These are phyloP conservation scores for Idaea biselata DNA, from an alignment of 2,888 invertebrate genomes.

Conservation along the genomic window DNA sequence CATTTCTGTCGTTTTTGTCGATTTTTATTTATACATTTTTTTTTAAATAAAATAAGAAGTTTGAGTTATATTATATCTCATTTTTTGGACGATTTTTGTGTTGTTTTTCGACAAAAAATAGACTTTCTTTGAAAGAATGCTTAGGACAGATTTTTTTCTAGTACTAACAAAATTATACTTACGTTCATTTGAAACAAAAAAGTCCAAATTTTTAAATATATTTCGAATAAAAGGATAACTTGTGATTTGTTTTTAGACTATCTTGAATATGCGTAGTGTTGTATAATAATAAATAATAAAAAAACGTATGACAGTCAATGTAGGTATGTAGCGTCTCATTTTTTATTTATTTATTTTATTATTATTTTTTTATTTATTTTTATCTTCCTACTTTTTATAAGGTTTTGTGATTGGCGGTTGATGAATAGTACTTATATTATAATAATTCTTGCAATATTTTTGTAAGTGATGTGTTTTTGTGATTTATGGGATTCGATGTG, in stretches of 20 bases:
- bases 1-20: not conserved
- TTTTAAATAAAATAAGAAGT: not conserved
- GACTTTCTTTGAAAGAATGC: not conserved
- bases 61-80: not conserved
- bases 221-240: conserved; percentile 3
- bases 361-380: conserved; percentile 27
- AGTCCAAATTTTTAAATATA: conserved; percentile 19
- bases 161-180: conserved; percentile 18
- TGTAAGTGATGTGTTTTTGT: conserved; percentile 14
- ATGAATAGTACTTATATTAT: conserved; percentile 28
- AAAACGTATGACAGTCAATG: conserved; percentile 27
- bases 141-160: conserved; percentile 22
- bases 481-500: conserved; percentile 9
- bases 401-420: conserved; percentile 32
- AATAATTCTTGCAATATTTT: not conserved
- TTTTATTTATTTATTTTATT: conserved; percentile 28
- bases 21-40: not conserved
- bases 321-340: conserved; percentile 21
- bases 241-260: conserved; percentile 7
- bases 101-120: not conserved
- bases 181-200: conserved; percentile 24
- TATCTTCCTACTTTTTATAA: conserved; percentile 17
- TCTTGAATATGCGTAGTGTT: conserved; percentile 27
- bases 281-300: conserved; percentile 23
- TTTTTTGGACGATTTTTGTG: not conserved